Conservation (phyloP, 1,140 invertebrate genomes). For the Gonioctena quinquepunctata region DNA sequence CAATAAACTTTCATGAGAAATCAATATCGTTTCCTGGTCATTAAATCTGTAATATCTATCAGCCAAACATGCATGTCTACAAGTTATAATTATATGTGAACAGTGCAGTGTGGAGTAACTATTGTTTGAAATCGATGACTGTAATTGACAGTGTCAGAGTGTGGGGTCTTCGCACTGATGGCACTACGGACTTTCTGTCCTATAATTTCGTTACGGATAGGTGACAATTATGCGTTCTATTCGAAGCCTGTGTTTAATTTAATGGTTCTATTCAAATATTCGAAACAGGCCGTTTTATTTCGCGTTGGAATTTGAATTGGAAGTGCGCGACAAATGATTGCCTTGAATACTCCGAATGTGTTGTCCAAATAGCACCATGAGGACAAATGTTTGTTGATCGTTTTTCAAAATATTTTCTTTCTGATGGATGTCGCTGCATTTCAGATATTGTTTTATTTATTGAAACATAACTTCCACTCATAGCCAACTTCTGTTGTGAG, state of each 20-base stretch:
- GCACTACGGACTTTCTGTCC: slow-evolving; percentile 24
- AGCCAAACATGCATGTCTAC: not conserved
- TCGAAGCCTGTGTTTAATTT: slow-evolving; percentile 7
- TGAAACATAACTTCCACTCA: no score
- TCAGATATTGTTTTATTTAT: no score
- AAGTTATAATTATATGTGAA: not conserved
- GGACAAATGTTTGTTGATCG: no score
- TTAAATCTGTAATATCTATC: not conserved
- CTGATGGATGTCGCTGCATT: no score
- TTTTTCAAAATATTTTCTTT: no score
- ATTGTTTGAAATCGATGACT: slow-evolving; percentile 6
- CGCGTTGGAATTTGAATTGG: not conserved
- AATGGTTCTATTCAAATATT: slow-evolving; percentile 12
- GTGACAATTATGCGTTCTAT: slow-evolving; percentile 15
- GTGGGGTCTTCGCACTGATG: slow-evolving; percentile 12
- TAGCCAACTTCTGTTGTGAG: no score
- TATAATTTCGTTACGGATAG: slow-evolving; percentile 23
- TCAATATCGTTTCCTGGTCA: not conserved
- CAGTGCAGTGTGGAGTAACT: not conserved
- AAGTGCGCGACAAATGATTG: no score
- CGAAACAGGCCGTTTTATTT: slow-evolving; percentile 8
- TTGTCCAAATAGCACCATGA: no score
- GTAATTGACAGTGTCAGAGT: not conserved
- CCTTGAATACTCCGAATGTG: no score
- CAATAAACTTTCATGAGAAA: no score